These are phyloP conservation scores for Camptogramma bilineatum DNA, from an alignment of 2,888 invertebrate genomes.

Conservation along the genomic window DNA sequence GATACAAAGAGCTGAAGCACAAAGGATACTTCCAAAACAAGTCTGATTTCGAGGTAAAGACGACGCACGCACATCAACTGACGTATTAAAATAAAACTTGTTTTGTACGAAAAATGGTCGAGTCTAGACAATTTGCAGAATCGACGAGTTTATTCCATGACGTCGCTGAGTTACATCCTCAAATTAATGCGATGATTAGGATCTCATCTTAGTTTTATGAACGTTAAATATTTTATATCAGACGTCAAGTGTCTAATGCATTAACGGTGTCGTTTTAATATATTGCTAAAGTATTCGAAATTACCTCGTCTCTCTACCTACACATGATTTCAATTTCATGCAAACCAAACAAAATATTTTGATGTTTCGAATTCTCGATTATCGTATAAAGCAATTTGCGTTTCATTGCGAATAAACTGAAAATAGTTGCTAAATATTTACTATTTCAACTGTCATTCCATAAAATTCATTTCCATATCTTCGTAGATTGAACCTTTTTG, in stretches of 20 bases:
- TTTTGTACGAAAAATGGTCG: slow-evolving; percentile 25
- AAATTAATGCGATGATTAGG: slow-evolving; percentile 16
- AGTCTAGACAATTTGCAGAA: slow-evolving; percentile 28
- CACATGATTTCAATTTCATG: background rate
- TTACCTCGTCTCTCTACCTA: background rate
- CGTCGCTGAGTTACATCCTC: slow-evolving; percentile 29
- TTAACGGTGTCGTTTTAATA: background rate
- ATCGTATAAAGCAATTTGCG: too few species aligned
- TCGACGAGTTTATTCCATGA: slow-evolving; percentile 16
- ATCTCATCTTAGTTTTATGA: slow-evolving; percentile 12
- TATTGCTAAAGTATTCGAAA: background rate
- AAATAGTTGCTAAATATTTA: too few species aligned
- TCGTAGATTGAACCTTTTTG: too few species aligned
- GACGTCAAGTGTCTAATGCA: slow-evolving; percentile 4
- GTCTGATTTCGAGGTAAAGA: slow-evolving; percentile 27
- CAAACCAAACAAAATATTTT: slow-evolving; percentile 1
- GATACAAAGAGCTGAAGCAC: slow-evolving; percentile 40
- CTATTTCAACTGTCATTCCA: too few species aligned
- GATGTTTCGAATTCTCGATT: background rate
- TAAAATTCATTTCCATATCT: too few species aligned
- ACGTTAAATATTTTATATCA: background rate
- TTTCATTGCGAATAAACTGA: too few species aligned
- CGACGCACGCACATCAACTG: slow-evolving; percentile 19
- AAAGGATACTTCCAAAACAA: slow-evolving; percentile 37
- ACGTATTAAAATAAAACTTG: slow-evolving; percentile 34